Conservation (phyloP, 2,113 vertebrate genomes). For the Urocynchramus pylzowi region DNA sequence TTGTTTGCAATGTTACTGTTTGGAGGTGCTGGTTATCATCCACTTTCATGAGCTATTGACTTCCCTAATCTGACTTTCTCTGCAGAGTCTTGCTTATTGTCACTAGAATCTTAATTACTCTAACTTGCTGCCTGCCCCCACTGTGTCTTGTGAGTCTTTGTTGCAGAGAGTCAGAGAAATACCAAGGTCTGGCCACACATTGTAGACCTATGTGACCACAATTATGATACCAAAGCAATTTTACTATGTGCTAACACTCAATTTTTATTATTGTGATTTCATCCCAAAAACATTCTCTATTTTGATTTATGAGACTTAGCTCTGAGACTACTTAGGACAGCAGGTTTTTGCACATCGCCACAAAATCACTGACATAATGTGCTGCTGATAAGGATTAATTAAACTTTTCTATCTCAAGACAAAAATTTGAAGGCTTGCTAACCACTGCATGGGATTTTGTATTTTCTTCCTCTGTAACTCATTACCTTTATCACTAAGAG, state of each 20-base stretch:
- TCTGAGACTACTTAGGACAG: neutral
- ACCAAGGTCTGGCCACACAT: fast-evolving
- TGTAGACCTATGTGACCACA: neutral
- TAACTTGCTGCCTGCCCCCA: neutral
- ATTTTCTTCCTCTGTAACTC: neutral
- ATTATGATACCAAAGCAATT: neutral
- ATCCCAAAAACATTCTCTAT: neutral
- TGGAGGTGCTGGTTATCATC: neutral
- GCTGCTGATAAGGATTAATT: neutral
- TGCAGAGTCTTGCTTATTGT: neutral
- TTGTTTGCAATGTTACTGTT: neutral
- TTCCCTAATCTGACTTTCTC: neutral
- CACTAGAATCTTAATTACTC: neutral
- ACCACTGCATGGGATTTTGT: neutral
- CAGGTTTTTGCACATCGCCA: neutral
- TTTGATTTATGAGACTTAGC: neutral
- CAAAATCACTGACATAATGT: neutral
- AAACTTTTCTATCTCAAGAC: neutral
- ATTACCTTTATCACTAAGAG: neutral
- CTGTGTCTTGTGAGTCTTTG: neutral
- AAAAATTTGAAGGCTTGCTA: neutral
- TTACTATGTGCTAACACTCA: neutral
- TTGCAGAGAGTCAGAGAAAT: neutral
- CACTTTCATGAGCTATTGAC: neutral
- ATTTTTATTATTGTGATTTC: neutral